Evolutionary conservation across 1,140 invertebrate genomes (phyloP).

Genomic region (Carposina sasakii): DNA sequence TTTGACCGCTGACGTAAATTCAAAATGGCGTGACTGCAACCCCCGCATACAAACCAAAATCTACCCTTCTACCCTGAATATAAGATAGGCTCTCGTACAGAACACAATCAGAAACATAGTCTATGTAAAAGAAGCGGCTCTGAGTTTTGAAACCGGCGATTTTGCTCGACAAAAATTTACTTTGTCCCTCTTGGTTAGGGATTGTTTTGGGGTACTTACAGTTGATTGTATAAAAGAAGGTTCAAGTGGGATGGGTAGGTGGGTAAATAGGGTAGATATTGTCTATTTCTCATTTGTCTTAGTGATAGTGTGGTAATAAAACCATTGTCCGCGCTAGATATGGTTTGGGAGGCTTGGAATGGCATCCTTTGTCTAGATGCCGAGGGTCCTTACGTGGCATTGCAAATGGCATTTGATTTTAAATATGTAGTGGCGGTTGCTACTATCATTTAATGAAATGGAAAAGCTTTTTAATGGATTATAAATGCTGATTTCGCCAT

Average conservation of each 20-base stretch:
- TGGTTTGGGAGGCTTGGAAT: too few species aligned
- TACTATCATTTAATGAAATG: too few species aligned
- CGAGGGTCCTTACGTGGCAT: too few species aligned
- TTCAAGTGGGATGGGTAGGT: conserved; percentile 30
- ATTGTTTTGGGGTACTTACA: conserved; percentile 28
- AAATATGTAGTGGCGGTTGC: too few species aligned
- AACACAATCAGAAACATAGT: conserved; percentile 25
- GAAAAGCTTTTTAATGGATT: too few species aligned
- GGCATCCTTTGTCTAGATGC: too few species aligned
- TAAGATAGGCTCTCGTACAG: conserved; percentile 31
- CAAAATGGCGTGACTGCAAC: conserved; percentile 53
- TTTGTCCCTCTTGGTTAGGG: conserved; percentile 31
- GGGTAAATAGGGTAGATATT: conserved; percentile 64
- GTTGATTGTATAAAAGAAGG: conserved; percentile 55
- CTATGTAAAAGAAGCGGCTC: conserved; percentile 62
- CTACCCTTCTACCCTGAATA: conserved; percentile 22
- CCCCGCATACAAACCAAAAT: conserved; percentile 28
- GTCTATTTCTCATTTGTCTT: conserved; percentile 68
- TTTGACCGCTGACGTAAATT: conserved; percentile 60
- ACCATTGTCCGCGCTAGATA: too few species aligned
- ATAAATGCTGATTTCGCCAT: too few species aligned
- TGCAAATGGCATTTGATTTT: too few species aligned
- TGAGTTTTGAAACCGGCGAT: conserved; percentile 46
- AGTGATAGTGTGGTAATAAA: conserved; percentile 57
- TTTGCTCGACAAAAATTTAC: conserved; percentile 43